Evolutionary conservation across 2,888 invertebrate genomes (phyloP), one percentile per base, ranked within the genome.

Genomic region (Pachycephus smyrnensis): DNA sequence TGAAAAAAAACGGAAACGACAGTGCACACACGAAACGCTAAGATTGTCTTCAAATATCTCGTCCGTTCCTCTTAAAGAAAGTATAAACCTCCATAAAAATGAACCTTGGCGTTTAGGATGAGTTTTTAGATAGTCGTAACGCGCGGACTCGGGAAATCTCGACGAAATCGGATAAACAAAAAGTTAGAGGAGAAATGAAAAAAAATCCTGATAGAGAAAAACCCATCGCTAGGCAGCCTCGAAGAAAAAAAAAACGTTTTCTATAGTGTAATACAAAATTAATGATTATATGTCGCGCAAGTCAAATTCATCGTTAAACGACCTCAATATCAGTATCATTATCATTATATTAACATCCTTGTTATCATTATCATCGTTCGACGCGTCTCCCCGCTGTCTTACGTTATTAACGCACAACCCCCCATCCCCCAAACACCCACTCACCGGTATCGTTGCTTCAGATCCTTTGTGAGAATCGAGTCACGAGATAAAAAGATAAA

Each of bases 21-120:
- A 33, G 6, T 71, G 31, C 71, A 31, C 71, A 71, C 31, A 31
- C 23, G n/a, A 71, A 32, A 33, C 71, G 23, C 33, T 30, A 12
- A 23, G 33, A 71, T 71, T 71, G 74, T 36, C 33, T 37, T 33
- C 74, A 74, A 74, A 74, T 4, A 33, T 74, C 35, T 74, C 74
- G 74, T 74, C 36, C 74, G 74, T 74, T 74, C 74, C 36, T 74
- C 74, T 74, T 36, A 36, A 74, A 74, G 36, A 74, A 74, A 74
- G 74, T 74, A 74, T 36, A 33, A 33, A 74, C 35, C 36, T 74
- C 74, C 71, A 35, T 33, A 71, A 71, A 71, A 71, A 55, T 55
- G 55, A 40, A 55, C 55, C 55, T 55, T 55, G 55, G 55, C 9
- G 23, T 55, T 23, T 55, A 23, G 23, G 23, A 55, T 55, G 23